Evolutionary conservation across 53 echinoderm and acorn worm genomes (phyloP), one percentile per base, ranked within the genome.

Genomic region (Luidia sarsii): DNA sequence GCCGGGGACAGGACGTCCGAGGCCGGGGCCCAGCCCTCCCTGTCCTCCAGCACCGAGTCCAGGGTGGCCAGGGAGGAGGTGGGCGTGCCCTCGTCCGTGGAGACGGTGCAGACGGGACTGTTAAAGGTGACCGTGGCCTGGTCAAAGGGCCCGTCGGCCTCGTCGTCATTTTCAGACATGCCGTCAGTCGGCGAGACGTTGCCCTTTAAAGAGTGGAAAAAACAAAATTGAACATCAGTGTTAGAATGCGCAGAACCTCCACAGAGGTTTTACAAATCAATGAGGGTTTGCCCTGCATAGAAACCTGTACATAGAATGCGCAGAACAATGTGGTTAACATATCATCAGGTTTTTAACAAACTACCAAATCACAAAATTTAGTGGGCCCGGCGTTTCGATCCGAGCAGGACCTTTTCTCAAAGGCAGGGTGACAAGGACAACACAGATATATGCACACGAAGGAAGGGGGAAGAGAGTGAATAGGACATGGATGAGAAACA

Each of bases 101-200:
- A 39, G 18, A 52, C 49, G 3, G 81, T 48, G 38, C 65, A 65
- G 53, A 10, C 19, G 0, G 65, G 65, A 11, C 53, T 23, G 67
- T 80, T 65, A 11, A 25, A 30, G 63, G 64, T 46, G 80, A 49
- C 39, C 2, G 64, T 50, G 16, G 50, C 30, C 19, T 80, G 43
- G 18, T 46, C 48, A 8, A 67, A 75, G 13, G 37, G 41, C 41
- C 32, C 24, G 22, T 54, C 72, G 1, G 19, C 35, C 20, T 63
- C 63, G 11, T 71, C 87, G 33, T 85, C 88, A 29, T 80, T 84
- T 39, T 92, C 92, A 4, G 92, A 92, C 37, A 87, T 83, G 54
- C 67, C 81, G 31, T 92, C 92, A 3, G 69, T 81, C 13, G 92
- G 92, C 21, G 92, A 92, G 20, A 74, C 75, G 28, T 80, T 85